A percentile compares a stretch with the other conserved stretches of the same genome.
Conservation (phyloP, 1,140 invertebrate species). For the Cherax destructor region DNA sequence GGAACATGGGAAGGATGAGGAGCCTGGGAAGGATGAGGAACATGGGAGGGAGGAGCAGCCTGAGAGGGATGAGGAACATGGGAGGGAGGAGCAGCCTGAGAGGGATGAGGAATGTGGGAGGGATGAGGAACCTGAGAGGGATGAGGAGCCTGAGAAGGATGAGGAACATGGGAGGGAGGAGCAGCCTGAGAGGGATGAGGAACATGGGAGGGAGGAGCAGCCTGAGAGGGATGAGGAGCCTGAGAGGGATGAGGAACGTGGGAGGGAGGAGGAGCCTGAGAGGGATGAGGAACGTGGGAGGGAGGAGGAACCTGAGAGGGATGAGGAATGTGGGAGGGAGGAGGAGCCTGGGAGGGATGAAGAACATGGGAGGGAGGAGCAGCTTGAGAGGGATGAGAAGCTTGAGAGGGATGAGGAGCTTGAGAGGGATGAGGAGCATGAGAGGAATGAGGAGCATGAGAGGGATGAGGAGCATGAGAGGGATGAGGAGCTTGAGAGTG, state of each 20-base stretch:
- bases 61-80: not conserved
- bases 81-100: not conserved
- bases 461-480: no score
- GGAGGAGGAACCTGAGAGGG: not conserved
- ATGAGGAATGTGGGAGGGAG: no score
- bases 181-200: no score
- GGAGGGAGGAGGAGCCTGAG: not conserved
- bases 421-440: no score
- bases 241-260: not conserved
- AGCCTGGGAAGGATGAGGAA: not conserved
- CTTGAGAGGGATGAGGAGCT: no score
- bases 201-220: slow-evolving; percentile 12
- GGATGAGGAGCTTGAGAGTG: no score
- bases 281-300: not conserved
- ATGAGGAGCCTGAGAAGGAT: slow-evolving; percentile 6
- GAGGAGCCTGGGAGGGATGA: no score
- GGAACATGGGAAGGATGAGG: not conserved
- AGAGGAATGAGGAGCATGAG: no score
- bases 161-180: not conserved
- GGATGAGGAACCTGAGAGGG: not conserved
- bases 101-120: not conserved
- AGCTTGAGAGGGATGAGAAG: no score
- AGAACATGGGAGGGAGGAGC: no score
- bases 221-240: not conserved
- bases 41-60: not conserved